Base-by-base conservation (phyloP, 2,888 invertebrate genomes). In the Eupithecia tripunctaria region DNA sequence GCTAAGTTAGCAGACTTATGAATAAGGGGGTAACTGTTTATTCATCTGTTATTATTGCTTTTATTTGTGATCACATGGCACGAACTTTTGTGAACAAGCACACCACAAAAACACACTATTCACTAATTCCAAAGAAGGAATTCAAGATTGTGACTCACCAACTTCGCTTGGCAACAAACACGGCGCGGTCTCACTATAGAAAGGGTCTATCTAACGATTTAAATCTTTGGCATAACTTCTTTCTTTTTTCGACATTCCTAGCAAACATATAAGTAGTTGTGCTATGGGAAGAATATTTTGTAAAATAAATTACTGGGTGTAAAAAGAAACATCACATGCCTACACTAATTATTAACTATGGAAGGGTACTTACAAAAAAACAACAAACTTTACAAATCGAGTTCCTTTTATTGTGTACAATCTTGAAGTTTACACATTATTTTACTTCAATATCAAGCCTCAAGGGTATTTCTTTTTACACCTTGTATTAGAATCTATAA, bases 401-500 rank as follows among this genome's bases (percentile, higher is more conserved):
- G 75, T 75, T 75, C 75, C 72, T 75, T 75, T 75, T 72, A 75
- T 75, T 75, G 71, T 75, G 75, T 71, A 72, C 75, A 75, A 75
- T 75, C 67, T 66, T 75, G 75, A 72, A 75, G 71, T 74, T 75
- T 72, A 75, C 75, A 75, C 75, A 72, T 70, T 69, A 75, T 71
- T 71, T 74, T 74, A 74, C 74, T 72, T 74, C 74, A 74, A 72
- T 71, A 74, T 65, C 70, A 70, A 75, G 72, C 70, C 63, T 75
- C 72, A 71, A 75, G 75, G 72, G 70, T 72, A 72, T 63, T n/a
- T 67, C 69, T 70, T 75, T 72, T 75, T 75, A 75, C 75, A 75
- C 75, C 75, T 75, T 75, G 75, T 75, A 75, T 75, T 72, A 72
- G 75, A 72, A 71, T 75, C 72, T 75, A 75, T 75, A 75, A 75